These are phyloP conservation scores for Channallabes apus DNA, from an alignment of 2,797 vertebrate species.

Conservation along the genomic window DNA sequence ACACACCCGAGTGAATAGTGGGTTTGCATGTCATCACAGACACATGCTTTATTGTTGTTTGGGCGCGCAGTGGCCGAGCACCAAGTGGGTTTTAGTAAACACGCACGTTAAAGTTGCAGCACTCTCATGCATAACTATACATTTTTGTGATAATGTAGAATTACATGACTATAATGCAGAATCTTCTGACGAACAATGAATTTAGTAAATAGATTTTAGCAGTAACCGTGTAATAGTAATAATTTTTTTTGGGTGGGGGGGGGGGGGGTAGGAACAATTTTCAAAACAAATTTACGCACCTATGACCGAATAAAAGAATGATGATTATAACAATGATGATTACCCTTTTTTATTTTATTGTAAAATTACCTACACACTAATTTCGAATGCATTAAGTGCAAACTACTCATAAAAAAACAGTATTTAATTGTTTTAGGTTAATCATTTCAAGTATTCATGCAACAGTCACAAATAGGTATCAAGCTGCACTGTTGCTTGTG, in stretches of 20 bases:
- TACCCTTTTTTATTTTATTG: background rate
- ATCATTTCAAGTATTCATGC: background rate
- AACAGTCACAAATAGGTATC: background rate
- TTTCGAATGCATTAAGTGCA: background rate
- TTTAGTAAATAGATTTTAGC: background rate
- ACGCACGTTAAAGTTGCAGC: constrained; percentile 31
- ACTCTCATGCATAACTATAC: background rate
- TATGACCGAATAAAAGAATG: too few species aligned
- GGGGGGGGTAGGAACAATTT: too few species aligned
- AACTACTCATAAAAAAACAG: background rate
- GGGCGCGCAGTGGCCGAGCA: constrained; percentile 50
- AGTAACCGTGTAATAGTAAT: background rate
- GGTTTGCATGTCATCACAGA: constrained; percentile 58
- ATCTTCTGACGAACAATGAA: background rate
- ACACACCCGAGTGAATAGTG: constrained; percentile 55
- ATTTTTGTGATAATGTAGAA: background rate
- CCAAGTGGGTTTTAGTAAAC: constrained; percentile 45
- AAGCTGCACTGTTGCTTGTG: background rate
- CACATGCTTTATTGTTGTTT: constrained; percentile 57
- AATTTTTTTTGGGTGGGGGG: too few species aligned
- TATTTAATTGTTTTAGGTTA: background rate
- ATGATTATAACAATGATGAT: too few species aligned
- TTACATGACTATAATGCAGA: background rate
- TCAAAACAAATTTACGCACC: too few species aligned
- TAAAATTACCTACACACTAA: background rate